Percentiles rank a stretch among this genome's conserved stretches.
phyloP scores from a whole-genome alignment of 2,888 invertebrate species.

The Campoplex nolae region DNA sequence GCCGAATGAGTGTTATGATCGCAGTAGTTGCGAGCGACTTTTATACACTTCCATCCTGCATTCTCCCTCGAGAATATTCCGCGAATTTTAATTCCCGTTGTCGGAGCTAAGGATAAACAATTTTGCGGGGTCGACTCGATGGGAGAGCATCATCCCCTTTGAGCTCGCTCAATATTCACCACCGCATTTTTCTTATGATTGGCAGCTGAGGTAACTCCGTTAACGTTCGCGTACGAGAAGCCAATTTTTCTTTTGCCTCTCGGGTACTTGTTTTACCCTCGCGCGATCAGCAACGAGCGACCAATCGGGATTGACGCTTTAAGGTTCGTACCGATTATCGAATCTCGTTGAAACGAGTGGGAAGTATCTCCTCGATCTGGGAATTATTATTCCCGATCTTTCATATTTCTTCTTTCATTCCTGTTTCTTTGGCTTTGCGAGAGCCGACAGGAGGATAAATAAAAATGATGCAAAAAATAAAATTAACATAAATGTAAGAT shows the following conservation, averaged over 20 bases:
- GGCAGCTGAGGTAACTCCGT: conserved; percentile 75
- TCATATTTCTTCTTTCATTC: conserved; percentile 6
- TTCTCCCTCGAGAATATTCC: conserved; percentile 51
- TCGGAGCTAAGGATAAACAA: conserved; percentile 74
- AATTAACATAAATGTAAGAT: neutral
- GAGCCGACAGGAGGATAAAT: neutral
- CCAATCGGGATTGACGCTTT: conserved; percentile 48
- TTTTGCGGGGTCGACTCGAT: conserved; percentile 69
- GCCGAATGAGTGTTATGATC: conserved; percentile 58
- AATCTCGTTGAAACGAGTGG: conserved; percentile 38
- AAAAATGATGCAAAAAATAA: conserved; percentile 2
- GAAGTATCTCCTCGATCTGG: conserved; percentile 23
- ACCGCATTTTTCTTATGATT: conserved; percentile 72
- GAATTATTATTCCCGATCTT: conserved; percentile 7
- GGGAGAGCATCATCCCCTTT: conserved; percentile 44
- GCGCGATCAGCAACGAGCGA: neutral
- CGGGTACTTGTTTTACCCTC: conserved; percentile 24
- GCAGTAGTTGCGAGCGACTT: conserved; percentile 56
- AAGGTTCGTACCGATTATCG: conserved; percentile 24
- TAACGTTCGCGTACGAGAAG: conserved; percentile 59
- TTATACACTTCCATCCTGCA: conserved; percentile 73
- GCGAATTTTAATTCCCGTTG: conserved; percentile 78
- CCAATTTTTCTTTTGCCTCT: conserved; percentile 47
- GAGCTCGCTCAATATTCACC: conserved; percentile 75
- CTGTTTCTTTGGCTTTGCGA: neutral